Conservation (phyloP, 2,888 invertebrate species). For the Drosophila austrosaltans region DNA sequence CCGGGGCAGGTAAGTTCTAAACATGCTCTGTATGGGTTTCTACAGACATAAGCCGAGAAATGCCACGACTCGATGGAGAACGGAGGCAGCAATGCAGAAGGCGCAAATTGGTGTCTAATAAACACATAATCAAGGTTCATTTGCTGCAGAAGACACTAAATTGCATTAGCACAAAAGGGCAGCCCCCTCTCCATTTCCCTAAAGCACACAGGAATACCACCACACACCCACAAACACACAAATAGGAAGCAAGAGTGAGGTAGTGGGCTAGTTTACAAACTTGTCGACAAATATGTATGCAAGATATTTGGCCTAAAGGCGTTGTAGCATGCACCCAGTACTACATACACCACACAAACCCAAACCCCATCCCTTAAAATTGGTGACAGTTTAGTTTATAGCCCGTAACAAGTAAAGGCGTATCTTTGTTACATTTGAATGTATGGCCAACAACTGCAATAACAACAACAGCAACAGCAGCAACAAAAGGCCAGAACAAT, state of each 20-base stretch:
- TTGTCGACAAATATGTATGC: slow-evolving; percentile 61
- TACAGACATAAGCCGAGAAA: slow-evolving; percentile 12
- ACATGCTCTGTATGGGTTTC: background rate
- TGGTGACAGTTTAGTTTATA: slow-evolving; percentile 70
- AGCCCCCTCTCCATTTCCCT: slow-evolving; percentile 16
- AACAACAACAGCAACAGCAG: background rate
- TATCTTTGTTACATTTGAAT: slow-evolving; percentile 54
- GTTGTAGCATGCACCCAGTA: slow-evolving; percentile 29
- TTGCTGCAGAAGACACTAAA: slow-evolving; percentile 58
- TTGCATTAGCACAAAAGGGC: slow-evolving; percentile 62
- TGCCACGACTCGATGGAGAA: slow-evolving; percentile 28
- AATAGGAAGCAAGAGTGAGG: background rate
- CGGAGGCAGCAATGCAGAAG: slow-evolving; percentile 41
- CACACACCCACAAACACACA: background rate
- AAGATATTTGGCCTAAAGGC: slow-evolving; percentile 49
- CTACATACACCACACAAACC: background rate
- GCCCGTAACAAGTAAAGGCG: slow-evolving; percentile 50
- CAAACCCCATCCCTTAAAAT: slow-evolving; percentile 26
- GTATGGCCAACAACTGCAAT: slow-evolving; percentile 25
- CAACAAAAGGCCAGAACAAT: slow-evolving; percentile 1
- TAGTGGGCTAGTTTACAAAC: slow-evolving; percentile 27
- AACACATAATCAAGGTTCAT: slow-evolving; percentile 72
- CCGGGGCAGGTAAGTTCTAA: slow-evolving; percentile 20
- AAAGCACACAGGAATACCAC: slow-evolving; percentile 5
- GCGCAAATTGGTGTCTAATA: slow-evolving; percentile 64